Base-by-base conservation (phyloP, 2,113 vertebrate species). In the Caloenas nicobarica region DNA sequence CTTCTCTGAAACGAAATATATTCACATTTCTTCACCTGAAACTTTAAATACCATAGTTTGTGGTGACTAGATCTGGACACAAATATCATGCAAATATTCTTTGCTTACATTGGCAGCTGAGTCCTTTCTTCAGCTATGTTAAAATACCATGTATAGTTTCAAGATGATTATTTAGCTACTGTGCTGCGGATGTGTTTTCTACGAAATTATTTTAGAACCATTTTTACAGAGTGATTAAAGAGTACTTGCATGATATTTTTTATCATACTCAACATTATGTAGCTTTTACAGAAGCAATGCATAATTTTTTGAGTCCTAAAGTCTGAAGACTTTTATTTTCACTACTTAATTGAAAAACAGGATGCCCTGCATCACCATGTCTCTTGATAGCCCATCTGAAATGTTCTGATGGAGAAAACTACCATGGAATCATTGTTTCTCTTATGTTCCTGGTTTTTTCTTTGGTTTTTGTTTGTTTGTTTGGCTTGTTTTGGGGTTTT, bases 1-100 rank as follows among this genome's bases (percentile, higher is more conserved):
- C 19, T 92, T 66, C 72, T 77, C 36, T 66, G 14, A 50, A 89
- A 74, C 28, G 26, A 25, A 65, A 6, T 66, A 16, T 34, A 19
- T 77, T 56, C 3, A 4, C 42, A 51, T 64, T 84, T 86, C 33
- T 64, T 93, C 34, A 34, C 34, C 23, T 51, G 22, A 19, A 81
- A 6, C 34, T 64, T 64, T 22, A 60, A 76, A 38, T 58, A 26
- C 4, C 9, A 2, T 22, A 16, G 22, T 40, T 74, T 0, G 0
- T 28, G 50, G 18, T 60, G 7, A 34, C 31, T 42, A 36, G 31
- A n/a, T 65, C 28, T 65, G 74, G 73, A 61, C 17, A 87, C 34
- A 61, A 36, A 28, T 51, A 17, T 12, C 26, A 25, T 29, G 28
- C 9, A 36, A 22, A 15, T 91, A 23, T 18, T 81, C 12, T 65